Percentiles rank a stretch among this genome's conserved stretches.
Evolutionary conservation across 2,797 vertebrate species (phyloP).

Genomic region (Gastrophryne carolinensis): DNA sequence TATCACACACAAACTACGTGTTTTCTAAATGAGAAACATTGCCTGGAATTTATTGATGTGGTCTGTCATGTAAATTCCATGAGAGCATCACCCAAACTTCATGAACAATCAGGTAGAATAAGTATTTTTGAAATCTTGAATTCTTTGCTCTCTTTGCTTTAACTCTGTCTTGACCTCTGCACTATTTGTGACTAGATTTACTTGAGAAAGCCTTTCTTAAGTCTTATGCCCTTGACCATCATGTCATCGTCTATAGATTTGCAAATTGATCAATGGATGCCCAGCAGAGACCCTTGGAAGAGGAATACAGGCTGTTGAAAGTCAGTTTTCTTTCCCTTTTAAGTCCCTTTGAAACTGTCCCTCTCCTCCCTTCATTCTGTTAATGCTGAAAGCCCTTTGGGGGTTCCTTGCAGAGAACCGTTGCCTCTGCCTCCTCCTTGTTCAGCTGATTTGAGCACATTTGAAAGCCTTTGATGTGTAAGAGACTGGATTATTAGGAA

Average conservation of each 20-base stretch:
- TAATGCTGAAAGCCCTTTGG: slow-evolving; percentile 43
- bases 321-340: slow-evolving; percentile 9
- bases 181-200: no score
- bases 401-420: slow-evolving; percentile 20
- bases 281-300: not conserved
- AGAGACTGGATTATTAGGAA: slow-evolving; percentile 51
- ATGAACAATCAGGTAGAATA: no score
- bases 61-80: no score
- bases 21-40: no score
- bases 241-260: not conserved
- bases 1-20: no score
- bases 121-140: no score
- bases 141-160: no score
- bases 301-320: slow-evolving; percentile 3
- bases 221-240: slow-evolving; percentile 1
- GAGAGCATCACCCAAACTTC: no score
- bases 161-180: no score
- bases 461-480: slow-evolving; percentile 49
- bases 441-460: slow-evolving; percentile 50
- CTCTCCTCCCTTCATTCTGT: not conserved
- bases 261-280: not conserved
- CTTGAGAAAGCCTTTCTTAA: no score
- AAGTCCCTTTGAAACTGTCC: not conserved
- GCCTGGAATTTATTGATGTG: no score
- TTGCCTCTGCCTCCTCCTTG: slow-evolving; percentile 37